These are phyloP conservation scores for Achlya flavicornis DNA, from an alignment of 2,888 invertebrate species.

Conservation along the genomic window DNA sequence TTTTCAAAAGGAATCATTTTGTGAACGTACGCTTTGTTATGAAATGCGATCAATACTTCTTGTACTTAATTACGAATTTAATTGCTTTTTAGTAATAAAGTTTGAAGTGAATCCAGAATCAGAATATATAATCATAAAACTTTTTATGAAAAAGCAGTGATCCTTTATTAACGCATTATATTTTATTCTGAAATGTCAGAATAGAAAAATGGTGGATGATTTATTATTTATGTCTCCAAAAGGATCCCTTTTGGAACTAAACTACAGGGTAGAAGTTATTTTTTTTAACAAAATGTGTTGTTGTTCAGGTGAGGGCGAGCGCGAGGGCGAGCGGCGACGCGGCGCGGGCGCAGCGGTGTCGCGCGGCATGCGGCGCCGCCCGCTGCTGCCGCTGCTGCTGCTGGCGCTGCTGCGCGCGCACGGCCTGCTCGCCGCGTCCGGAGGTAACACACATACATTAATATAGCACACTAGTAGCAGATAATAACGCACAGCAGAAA, in stretches of 20 bases:
- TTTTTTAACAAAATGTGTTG: conserved; percentile 20
- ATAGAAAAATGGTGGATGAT: no score
- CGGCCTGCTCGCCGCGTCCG: conserved; percentile 81
- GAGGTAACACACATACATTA: conserved; percentile 57
- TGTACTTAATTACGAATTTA: not conserved
- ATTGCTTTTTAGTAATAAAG: not conserved
- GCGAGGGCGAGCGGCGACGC: conserved; percentile 74
- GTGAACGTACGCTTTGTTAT: conserved; percentile 5
- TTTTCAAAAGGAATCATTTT: conserved; percentile 1
- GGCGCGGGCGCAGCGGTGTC: conserved; percentile 74
- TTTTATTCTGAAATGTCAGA: no score
- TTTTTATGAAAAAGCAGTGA: no score
- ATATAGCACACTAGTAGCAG: no score
- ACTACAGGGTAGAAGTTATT: no score
- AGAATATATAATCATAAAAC: no score
- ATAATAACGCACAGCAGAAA: no score
- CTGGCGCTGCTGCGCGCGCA: conserved; percentile 80
- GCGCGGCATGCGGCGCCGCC: conserved; percentile 82
- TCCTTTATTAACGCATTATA: no score
- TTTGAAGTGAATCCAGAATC: no score
- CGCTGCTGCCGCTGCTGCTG: conserved; percentile 80
- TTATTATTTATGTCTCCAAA: no score
- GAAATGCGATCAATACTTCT: not conserved
- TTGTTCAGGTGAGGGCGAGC: conserved; percentile 71
- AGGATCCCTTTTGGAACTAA: no score